These are phyloP conservation scores for Pristis pectinata DNA, from an alignment of 2,797 vertebrate genomes.

Conservation along the genomic window DNA sequence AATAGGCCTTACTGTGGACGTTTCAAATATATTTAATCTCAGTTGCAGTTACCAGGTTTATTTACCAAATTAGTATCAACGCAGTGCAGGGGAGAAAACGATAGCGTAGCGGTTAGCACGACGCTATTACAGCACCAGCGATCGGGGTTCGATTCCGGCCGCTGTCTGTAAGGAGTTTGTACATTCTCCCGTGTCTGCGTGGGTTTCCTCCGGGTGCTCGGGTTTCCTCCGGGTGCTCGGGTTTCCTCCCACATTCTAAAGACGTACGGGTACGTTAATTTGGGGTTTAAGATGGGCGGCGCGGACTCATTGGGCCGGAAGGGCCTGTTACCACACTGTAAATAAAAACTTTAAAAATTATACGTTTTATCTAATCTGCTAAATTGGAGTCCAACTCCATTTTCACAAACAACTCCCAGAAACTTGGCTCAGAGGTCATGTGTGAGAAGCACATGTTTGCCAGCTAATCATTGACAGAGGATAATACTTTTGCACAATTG, in stretches of 20 bases:
- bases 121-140: too few species aligned
- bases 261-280: too few species aligned
- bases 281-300: too few species aligned
- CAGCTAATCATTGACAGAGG: not conserved
- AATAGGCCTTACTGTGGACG: not conserved
- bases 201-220: too few species aligned
- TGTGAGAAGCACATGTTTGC: not conserved
- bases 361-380: not conserved
- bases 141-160: too few species aligned
- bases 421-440: not conserved
- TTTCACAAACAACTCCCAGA: not conserved
- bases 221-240: too few species aligned
- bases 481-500: not conserved
- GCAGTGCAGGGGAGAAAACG: not conserved
- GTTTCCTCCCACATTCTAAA: too few species aligned
- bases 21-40: not conserved
- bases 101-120: too few species aligned
- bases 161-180: too few species aligned
- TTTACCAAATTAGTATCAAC: not conserved
- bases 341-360: not conserved
- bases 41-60: not conserved
- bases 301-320: too few species aligned
- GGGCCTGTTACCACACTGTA: too few species aligned
- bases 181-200: too few species aligned
- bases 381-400: not conserved